Base-by-base conservation (phyloP, 2,797 vertebrate genomes). In the Lacerta agilis region DNA sequence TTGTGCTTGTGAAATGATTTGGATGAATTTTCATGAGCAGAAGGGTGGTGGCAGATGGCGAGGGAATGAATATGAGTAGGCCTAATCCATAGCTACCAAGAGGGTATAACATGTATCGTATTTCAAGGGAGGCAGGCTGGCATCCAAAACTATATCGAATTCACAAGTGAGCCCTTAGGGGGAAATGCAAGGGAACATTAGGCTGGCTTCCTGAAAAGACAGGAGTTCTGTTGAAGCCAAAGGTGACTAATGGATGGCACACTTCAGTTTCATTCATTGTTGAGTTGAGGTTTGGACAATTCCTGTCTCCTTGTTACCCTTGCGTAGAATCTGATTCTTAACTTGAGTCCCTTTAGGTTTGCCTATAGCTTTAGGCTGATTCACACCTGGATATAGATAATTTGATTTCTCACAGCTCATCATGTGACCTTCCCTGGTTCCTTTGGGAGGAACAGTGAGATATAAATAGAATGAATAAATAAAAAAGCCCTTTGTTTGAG, bases 21-120 rank as follows among this genome's bases (percentile, higher is more conserved):
- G 91, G 83, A 94, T 93, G 64, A 15, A 1, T 92, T 94, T 94
- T 92, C 85, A 89, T 77, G 36, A 89, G 87, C 79, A 92, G 89
- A 90, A 92, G 88, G 92, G 82, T 82, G 78, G 27, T 89, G 94
- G 94, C 95, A 96, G 95, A 95, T 95, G 95, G 92, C 94, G 92
- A 93, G 93, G 92, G 83, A 92, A 94, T 0, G 92, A 90, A 87
- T 41, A 94, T 92, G 85, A 94, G 49, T 90, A 33, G 33, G 33
- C 33, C 33, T 33, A 96, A 92, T 83, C 89, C 85, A 64, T 89
- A 92, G 79, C 82, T 94, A 90, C 83, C 75, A 93, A 92, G 94
- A 88, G 86, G 23, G 18, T 58, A 67, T 90, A 88, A 58, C 3
- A 90, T 90, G 86, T 94, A 81, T 92, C 86, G 33, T 86, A 88